Evolutionary conservation across 2,797 vertebrate genomes (phyloP).

Genomic region (Eutrigla gurnardus): DNA sequence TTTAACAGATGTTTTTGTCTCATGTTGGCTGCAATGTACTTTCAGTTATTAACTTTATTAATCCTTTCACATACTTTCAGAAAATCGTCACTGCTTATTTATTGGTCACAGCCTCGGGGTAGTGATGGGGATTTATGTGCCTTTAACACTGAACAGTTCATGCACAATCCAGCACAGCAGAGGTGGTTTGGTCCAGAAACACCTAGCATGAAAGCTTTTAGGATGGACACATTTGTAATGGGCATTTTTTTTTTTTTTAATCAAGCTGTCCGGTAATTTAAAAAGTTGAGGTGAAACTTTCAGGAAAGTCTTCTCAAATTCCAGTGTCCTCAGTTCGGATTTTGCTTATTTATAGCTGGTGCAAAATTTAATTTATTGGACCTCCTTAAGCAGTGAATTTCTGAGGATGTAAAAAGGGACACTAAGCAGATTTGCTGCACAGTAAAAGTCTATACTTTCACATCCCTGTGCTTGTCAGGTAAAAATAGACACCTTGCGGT

Average conservation of each 20-base stretch:
- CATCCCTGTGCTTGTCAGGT: conserved; percentile 56
- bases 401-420: conserved; percentile 8
- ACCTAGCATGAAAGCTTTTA: conserved; percentile 6
- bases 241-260: conserved; percentile 27
- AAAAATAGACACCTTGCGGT: conserved; percentile 60
- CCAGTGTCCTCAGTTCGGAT: conserved; percentile 13
- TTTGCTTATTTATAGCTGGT: not conserved
- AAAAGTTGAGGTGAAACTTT: conserved; percentile 34
- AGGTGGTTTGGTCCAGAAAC: conserved; percentile 25
- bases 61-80: conserved; percentile 59
- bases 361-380: conserved; percentile 1
- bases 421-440: conserved; percentile 29
- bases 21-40: conserved; percentile 28
- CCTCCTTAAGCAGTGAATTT: not conserved
- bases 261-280: conserved; percentile 48
- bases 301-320: conserved; percentile 38
- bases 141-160: conserved; percentile 20
- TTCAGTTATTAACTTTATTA: conserved; percentile 37
- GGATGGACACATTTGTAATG: conserved; percentile 29
- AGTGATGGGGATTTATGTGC: conserved; percentile 17
- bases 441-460: conserved; percentile 47
- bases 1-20: conserved; percentile 47
- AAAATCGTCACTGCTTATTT: conserved; percentile 39
- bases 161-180: conserved; percentile 26
- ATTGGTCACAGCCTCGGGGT: conserved; percentile 31